These are phyloP conservation scores for Benitochromis conjunctus DNA, from an alignment of 2,113 vertebrate genomes.

Conservation along the genomic window DNA sequence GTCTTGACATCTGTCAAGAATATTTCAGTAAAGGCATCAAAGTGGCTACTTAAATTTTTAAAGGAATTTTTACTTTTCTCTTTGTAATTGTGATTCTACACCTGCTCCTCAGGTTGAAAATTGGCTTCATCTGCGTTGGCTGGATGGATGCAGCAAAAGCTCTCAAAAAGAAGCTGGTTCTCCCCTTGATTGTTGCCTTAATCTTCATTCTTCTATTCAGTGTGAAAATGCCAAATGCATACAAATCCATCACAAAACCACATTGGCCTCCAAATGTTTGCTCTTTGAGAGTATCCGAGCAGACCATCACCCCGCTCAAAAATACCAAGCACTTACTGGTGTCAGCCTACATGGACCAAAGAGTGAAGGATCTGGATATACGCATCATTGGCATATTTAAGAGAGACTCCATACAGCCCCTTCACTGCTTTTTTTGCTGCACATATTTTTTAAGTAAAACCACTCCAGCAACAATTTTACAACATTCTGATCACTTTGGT, in stretches of 20 bases:
- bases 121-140: background rate
- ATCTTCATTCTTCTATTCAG: background rate
- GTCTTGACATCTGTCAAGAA: background rate
- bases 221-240: accelerated
- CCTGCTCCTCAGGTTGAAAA: background rate
- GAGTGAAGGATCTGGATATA: conserved; percentile 36
- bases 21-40: background rate
- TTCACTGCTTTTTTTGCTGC: conserved; percentile 74
- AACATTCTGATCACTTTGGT: conserved; percentile 68
- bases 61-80: background rate
- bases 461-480: background rate
- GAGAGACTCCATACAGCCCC: conserved; percentile 50
- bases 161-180: background rate
- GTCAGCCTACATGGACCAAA: conserved; percentile 69
- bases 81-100: background rate
- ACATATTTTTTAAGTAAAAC: background rate
- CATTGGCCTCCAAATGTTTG: accelerated
- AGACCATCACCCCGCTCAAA: conserved; percentile 56
- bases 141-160: background rate
- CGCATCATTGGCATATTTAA: conserved; percentile 71
- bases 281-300: background rate
- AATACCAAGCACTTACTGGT: conserved; percentile 68
- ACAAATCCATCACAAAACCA: background rate
- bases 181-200: background rate
- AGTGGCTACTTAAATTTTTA: background rate